Evolutionary conservation across 2,888 invertebrate genomes (phyloP), one percentile per base, ranked within the genome.

Genomic region (Poecilus cupreus): DNA sequence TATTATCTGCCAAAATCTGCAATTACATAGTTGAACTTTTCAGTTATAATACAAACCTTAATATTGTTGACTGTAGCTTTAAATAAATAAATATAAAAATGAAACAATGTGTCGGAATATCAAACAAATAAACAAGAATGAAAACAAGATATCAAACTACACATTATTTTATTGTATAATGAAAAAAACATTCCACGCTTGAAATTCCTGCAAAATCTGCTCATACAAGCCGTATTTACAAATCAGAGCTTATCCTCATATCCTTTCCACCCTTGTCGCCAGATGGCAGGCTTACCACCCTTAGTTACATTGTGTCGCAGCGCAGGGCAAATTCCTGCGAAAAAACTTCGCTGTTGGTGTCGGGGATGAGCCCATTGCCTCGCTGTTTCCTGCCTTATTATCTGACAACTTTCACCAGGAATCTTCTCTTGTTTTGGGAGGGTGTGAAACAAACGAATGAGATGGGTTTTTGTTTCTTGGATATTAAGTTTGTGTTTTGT

Each of bases 401-500:
- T 54, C 54, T 54, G 54, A 54, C 54, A 54, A 54, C 54, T 54
- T 54, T 54, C 22, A 54, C 11, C 54, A 54, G 54, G 22, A 49
- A 54, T 54, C 22, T 54, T 22, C 54, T 22, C 22, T 43, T 43
- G 43, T 43, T 43, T 11, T 43, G 1, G 1, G 43, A 54, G 54
- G 20, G 54, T 22, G 22, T 2, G 49, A 18, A 49, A 54, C 54
- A 54, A 22, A 18, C 22, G 54, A 54, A 54, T 54, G 8, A 54
- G 54, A 54, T 22, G 20, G 43, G 43, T 43, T 10, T 20, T 54
- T 20, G 54, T 22, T 54, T 54, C 54, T 54, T 54, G 22, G 54
- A 54, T 54, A 54, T 54, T 54, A 54, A 54, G 20, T 54, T 54
- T 54, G 20, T 54, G 54, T 54, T 54, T n/a, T 54, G 54, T 54